Percentiles rank a stretch among this genome's conserved stretches.
These are phyloP conservation scores for Podilymbus podiceps DNA, from an alignment of 2,113 vertebrate genomes.

Conservation along the genomic window DNA sequence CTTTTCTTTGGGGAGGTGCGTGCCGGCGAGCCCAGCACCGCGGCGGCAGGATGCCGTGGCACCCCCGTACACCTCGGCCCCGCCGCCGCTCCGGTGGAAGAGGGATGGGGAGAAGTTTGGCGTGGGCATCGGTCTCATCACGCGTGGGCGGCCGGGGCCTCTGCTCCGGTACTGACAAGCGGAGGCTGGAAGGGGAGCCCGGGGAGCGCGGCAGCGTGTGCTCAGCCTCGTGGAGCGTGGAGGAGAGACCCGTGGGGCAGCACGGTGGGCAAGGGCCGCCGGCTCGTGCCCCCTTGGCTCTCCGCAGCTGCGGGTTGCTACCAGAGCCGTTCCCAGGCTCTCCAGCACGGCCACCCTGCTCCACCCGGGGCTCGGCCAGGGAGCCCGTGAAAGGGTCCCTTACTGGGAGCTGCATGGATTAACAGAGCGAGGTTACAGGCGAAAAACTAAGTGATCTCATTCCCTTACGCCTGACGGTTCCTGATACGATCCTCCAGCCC, in stretches of 20 bases:
- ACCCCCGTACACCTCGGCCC: neutral
- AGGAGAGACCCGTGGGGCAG: neutral
- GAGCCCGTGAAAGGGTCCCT: neutral
- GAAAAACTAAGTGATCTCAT: neutral
- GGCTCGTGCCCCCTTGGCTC: neutral
- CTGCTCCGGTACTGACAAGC: neutral
- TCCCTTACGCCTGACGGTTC: neutral
- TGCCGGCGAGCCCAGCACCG: neutral
- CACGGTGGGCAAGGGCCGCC: rapidly evolving
- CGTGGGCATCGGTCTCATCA: neutral
- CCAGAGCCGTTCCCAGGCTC: neutral
- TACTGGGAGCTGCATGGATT: neutral
- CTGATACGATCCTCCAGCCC: neutral
- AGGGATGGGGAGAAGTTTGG: neutral
- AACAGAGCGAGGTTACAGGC: neutral
- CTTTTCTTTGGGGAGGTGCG: constrained; percentile 63
- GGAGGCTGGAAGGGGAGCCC: neutral
- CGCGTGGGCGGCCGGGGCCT: neutral
- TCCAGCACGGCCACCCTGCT: neutral
- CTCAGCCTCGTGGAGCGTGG: neutral
- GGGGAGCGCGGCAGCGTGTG: rapidly evolving
- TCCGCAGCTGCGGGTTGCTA: neutral
- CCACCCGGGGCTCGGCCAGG: neutral
- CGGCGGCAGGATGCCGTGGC: neutral
- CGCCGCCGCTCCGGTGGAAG: neutral